Evolutionary conservation across 2,113 vertebrate genomes (phyloP).

Genomic region (Podarcis cretensis): DNA sequence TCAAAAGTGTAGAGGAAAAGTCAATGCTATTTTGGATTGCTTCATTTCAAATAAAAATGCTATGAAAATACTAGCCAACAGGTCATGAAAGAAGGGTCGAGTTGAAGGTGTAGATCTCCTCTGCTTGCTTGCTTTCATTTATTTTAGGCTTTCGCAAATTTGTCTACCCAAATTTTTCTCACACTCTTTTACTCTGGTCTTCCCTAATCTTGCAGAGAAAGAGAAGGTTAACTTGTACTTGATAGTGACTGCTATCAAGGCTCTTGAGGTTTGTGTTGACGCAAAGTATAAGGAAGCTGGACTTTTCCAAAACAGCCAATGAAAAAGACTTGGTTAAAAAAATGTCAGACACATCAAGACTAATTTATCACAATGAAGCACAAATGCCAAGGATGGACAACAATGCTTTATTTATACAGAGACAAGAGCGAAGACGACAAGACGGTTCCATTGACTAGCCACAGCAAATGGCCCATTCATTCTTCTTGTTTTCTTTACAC

Average conservation of each 20-base stretch:
- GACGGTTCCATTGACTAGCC: constrained; percentile 72
- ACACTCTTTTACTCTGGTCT: background rate
- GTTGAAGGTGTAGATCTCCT: background rate
- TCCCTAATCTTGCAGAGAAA: constrained; percentile 14
- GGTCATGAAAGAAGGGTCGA: background rate
- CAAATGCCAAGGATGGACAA: constrained; percentile 75
- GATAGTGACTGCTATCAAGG: constrained; percentile 22
- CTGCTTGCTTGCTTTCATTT: background rate
- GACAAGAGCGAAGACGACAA: constrained; percentile 74
- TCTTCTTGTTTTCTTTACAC: constrained; percentile 68
- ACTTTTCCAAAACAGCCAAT: constrained; percentile 60
- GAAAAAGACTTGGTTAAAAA: constrained; percentile 71
- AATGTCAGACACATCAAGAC: constrained; percentile 75
- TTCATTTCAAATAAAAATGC: background rate
- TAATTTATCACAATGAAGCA: constrained; percentile 76
- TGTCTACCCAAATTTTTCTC: constrained; percentile 35
- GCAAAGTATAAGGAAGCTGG: constrained; percentile 46
- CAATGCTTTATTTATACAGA: constrained; percentile 73
- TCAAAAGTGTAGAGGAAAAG: constrained; percentile 1
- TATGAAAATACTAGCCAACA: background rate
- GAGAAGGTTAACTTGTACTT: constrained; percentile 42
- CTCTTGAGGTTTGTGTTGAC: constrained; percentile 36
- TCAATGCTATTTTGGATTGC: background rate
- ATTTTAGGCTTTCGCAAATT: background rate
- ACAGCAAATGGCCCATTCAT: constrained; percentile 72